These are phyloP conservation scores for Toxotes chatareus DNA, from an alignment of 2,113 vertebrate genomes.

Conservation along the genomic window DNA sequence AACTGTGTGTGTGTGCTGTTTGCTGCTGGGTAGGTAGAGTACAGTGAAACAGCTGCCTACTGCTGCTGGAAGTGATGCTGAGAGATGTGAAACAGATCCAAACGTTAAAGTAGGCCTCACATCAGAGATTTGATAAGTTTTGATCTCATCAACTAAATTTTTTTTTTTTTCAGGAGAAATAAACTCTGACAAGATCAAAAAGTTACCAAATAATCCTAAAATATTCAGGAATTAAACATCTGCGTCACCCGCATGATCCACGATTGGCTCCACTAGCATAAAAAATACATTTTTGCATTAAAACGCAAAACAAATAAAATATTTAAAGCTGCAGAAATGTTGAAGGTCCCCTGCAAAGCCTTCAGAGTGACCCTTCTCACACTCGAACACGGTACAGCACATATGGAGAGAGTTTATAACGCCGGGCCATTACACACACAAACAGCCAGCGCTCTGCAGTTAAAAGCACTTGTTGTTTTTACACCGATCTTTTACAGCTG, in stretches of 20 bases:
- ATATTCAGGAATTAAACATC: neutral
- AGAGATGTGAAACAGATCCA: no score
- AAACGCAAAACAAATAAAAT: neutral
- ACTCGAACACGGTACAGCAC: slow-evolving; percentile 20
- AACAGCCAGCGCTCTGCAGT: slow-evolving; percentile 46
- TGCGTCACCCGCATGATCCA: neutral
- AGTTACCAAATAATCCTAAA: no score
- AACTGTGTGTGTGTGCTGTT: no score
- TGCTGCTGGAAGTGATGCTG: no score
- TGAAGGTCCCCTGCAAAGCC: neutral
- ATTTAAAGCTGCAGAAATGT: slow-evolving; percentile 2
- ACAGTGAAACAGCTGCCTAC: no score
- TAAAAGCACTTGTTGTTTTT: slow-evolving; percentile 55
- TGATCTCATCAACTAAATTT: no score
- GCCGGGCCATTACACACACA: slow-evolving; percentile 49
- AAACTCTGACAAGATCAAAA: no score
- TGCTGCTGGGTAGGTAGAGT: no score
- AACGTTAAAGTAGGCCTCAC: no score
- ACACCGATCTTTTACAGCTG: slow-evolving; percentile 47
- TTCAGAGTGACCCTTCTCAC: slow-evolving; percentile 4
- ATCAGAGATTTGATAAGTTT: no score
- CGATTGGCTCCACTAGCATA: neutral
- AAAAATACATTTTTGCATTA: neutral
- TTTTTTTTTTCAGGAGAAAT: no score
- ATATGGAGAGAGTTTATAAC: slow-evolving; percentile 52